Conservation (phyloP, 2,888 invertebrate genomes). For the Gymnosoma rotundatum region DNA sequence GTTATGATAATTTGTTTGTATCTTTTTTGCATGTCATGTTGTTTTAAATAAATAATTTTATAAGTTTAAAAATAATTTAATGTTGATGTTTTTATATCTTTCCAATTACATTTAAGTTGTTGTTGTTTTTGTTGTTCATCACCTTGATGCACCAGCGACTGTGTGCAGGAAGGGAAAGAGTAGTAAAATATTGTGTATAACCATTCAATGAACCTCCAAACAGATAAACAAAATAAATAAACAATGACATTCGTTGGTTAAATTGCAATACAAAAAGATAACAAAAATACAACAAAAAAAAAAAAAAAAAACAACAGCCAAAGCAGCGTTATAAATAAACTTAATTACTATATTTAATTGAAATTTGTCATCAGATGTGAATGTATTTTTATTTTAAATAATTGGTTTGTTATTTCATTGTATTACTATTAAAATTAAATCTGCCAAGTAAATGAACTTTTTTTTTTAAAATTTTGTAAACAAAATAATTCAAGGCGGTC, state of each 20-base stretch:
- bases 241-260: conserved; percentile 57
- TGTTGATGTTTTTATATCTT: conserved; percentile 41
- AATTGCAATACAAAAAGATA: conserved; percentile 9
- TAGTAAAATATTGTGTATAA: conserved; percentile 20
- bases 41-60: conserved; percentile 14
- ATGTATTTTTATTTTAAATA: conserved; percentile 4
- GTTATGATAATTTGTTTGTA: conserved; percentile 12
- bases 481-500: conserved; percentile 25
- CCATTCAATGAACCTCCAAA: conserved; percentile 61
- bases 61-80: conserved; percentile 38
- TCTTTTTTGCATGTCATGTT: conserved; percentile 26
- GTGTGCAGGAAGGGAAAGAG: background rate
- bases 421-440: conserved; percentile 38
- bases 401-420: conserved; percentile 30
- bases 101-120: conserved; percentile 58
- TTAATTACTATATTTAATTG: conserved; percentile 55
- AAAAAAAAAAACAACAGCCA: background rate
- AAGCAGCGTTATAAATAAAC: conserved; percentile 7
- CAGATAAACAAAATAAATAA: conserved; percentile 54
- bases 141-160: conserved; percentile 45
- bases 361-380: conserved; percentile 39
- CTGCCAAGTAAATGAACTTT: background rate
- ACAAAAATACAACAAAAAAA: background rate
- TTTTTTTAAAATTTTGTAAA: conserved; percentile 5
- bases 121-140: conserved; percentile 51